These are phyloP conservation scores for Geothlypis trichas DNA, from an alignment of 2,113 vertebrate genomes.

Conservation along the genomic window DNA sequence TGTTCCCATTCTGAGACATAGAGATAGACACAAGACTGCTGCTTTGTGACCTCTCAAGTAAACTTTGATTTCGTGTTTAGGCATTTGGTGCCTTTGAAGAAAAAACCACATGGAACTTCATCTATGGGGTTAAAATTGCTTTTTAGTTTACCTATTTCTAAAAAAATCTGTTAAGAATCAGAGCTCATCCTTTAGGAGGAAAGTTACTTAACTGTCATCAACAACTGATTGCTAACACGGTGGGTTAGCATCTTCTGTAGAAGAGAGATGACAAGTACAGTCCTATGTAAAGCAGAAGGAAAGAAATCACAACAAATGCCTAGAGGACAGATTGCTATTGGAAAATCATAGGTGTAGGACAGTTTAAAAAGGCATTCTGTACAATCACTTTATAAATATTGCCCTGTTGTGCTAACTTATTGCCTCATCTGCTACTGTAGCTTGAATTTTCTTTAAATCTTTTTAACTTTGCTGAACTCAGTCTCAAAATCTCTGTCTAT, in stretches of 20 bases:
- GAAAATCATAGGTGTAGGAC: neutral
- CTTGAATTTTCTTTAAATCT: slow-evolving; percentile 1
- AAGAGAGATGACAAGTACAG: neutral
- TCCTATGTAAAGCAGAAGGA: neutral
- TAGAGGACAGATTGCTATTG: neutral
- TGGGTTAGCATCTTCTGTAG: neutral
- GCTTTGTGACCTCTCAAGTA: neutral
- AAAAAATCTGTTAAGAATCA: neutral
- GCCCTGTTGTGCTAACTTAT: neutral
- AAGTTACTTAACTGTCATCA: neutral
- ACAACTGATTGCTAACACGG: neutral
- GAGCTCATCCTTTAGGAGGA: neutral
- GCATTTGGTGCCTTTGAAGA: neutral
- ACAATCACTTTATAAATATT: neutral
- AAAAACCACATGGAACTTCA: neutral
- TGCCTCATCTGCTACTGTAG: neutral
- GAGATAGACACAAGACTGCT: neutral
- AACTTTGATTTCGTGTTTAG: neutral
- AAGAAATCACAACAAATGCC: neutral
- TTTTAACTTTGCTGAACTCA: neutral
- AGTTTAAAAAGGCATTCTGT: neutral
- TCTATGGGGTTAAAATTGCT: neutral
- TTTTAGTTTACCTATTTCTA: neutral
- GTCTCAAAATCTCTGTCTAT: neutral
- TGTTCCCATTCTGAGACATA: neutral